Base-by-base conservation (phyloP, 2,113 vertebrate species). In the Pantherophis guttatus region DNA sequence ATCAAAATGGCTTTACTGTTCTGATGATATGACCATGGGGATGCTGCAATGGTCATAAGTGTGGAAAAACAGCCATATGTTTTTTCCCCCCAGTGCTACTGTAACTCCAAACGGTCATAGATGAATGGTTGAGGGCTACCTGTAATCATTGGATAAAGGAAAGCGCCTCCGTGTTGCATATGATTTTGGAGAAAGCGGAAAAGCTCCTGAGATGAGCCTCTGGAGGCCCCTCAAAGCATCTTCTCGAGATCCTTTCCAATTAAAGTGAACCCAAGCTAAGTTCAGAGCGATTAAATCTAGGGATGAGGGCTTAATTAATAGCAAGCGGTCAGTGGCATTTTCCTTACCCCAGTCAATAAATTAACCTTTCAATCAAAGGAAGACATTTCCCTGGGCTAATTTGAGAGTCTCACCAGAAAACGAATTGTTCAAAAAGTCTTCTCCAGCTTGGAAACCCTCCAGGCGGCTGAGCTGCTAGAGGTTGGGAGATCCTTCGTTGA, bases 251-350 rank as follows among this genome's bases (percentile, higher is more conserved):
- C 50, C 4, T 48, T 86, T 29, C 54, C 93, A 1, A 90, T 89
- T 87, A 57, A 90, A 12, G 39, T 48, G 91, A 90, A 90, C 91
- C 57, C 65, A 81, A 90, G 96, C 93, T 91, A 93, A 86, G 75
- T 95, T 96, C 93, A 91, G 93, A 91, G 93, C 92, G 94, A 96
- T 96, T 96, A 96, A 59, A 95, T 95, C 75, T 62, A 13, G 90
- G 81, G 93, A 89, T 91, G 86, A 89, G 94, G 55, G 95, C 93
- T 96, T 96, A 94, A 96, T 95, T 95, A 96, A 87, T 92, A 93
- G 93, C 93, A 92, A 94, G 94, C 65, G 93, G 93, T 93, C 6
- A 0, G 92, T 94, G 95, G 93, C 92, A 89, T 95, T 96, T 95
- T 94, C 94, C 94, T 94, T 93, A 95, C 93, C 0, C 0, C 0